phyloP scores from a whole-genome alignment of 2,113 vertebrate species.

The Pterocles orientalis region DNA sequence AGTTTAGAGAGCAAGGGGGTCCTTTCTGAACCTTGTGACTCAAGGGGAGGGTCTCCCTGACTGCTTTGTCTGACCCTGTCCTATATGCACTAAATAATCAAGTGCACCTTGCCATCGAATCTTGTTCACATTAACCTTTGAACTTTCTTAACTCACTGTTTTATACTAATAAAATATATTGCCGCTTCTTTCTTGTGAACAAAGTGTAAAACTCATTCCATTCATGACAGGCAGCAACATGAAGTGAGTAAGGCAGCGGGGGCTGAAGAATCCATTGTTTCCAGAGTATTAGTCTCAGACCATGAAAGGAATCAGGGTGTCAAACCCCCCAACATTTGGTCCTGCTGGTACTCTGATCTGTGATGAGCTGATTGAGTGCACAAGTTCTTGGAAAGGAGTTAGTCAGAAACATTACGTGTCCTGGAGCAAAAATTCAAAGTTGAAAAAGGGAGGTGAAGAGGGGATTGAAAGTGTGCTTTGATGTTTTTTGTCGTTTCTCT shows the following conservation, averaged over 20 bases:
- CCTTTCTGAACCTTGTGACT: too few relatives aligned
- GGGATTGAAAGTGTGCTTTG: neutral
- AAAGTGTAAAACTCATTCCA: too few relatives aligned
- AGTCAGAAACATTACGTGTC: neutral
- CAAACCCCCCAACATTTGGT: neutral
- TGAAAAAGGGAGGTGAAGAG: neutral
- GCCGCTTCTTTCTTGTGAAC: too few relatives aligned
- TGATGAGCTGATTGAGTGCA: neutral
- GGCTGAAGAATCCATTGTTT: neutral
- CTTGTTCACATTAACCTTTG: too few relatives aligned
- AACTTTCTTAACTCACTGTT: too few relatives aligned
- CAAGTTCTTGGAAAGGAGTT: neutral
- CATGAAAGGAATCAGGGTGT: neutral
- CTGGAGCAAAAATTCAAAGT: neutral
- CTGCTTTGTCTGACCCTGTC: too few relatives aligned
- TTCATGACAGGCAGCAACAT: neutral
- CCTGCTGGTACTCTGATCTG: neutral
- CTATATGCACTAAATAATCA: too few relatives aligned
- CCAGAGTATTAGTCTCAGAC: neutral
- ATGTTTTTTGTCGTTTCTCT: neutral
- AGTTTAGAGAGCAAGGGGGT: too few relatives aligned
- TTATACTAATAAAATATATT: too few relatives aligned
- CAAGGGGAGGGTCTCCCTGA: too few relatives aligned
- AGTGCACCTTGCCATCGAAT: too few relatives aligned
- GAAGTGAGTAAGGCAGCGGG: neutral